Conservation (phyloP, 2,888 invertebrate species). For the Nasonovia ribisnigri region DNA sequence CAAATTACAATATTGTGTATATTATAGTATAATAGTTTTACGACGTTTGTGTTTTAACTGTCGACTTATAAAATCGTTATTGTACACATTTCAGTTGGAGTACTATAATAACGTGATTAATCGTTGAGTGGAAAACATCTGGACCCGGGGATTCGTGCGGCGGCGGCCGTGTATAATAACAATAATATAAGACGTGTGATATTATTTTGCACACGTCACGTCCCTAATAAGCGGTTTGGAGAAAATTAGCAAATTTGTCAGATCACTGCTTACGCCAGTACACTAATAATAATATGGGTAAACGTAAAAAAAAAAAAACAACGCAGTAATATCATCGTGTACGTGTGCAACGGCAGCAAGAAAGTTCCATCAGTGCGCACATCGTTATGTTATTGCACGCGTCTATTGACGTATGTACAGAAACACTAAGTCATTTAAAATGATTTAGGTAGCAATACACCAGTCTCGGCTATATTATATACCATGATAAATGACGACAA, state of each 20-base stretch:
- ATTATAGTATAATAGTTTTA: not conserved
- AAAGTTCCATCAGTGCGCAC: not conserved
- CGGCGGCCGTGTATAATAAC: not conserved
- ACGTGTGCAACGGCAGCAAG: not conserved
- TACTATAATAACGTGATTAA: not conserved
- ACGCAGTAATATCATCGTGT: not conserved
- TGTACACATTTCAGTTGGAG: not conserved
- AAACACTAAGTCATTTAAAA: too few relatives aligned
- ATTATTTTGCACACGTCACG: not conserved
- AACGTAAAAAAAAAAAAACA: not conserved
- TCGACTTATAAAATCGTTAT: not conserved
- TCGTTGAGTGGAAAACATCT: not conserved
- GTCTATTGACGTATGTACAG: too few relatives aligned
- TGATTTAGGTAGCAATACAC: too few relatives aligned
- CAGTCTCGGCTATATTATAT: too few relatives aligned
- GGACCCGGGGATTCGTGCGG: not conserved
- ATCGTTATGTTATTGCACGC: too few relatives aligned
- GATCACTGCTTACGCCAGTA: not conserved
- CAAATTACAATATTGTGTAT: not conserved
- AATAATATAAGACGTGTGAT: not conserved
- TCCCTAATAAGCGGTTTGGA: not conserved
- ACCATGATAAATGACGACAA: too few relatives aligned
- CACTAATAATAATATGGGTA: not conserved
- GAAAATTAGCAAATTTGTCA: not conserved
- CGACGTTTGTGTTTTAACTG: not conserved